Conservation (phyloP, 2,113 vertebrate species). For the Protomyctophum bolini region DNA sequence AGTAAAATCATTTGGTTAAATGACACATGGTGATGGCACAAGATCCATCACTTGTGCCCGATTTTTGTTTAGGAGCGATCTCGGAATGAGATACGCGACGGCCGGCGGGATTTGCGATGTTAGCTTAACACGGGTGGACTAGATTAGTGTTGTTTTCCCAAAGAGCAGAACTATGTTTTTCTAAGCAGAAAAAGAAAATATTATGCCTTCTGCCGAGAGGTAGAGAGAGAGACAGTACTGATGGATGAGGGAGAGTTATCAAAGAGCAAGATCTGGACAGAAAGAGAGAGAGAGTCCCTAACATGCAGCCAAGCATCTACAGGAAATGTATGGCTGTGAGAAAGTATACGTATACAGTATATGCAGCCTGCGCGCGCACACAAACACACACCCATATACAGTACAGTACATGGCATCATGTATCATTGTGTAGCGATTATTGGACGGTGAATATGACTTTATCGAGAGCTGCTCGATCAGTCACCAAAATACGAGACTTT, state of each 20-base stretch:
- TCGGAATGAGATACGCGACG: conserved; percentile 36
- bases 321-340: too few relatives aligned
- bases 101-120: conserved; percentile 44
- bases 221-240: conserved; percentile 20
- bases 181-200: conserved; percentile 48
- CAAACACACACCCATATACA: neutral
- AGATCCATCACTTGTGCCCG: conserved; percentile 16
- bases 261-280: conserved; percentile 10
- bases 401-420: too few relatives aligned
- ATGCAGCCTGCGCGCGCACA: neutral
- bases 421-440: neutral
- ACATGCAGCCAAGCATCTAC: neutral
- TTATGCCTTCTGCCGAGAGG: conserved; percentile 28
- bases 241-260: conserved; percentile 34
- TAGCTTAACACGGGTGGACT: conserved; percentile 53
- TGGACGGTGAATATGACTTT: neutral
- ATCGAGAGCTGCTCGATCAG: neutral
- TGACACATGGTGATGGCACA: too few relatives aligned
- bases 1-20: too few relatives aligned
- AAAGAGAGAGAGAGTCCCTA: conserved; percentile 5
- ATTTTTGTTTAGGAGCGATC: conserved; percentile 36
- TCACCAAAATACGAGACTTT: neutral
- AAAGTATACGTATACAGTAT: too few relatives aligned
- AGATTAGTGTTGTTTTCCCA: conserved; percentile 63
- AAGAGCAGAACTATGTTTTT: conserved; percentile 49